A percentile compares a stretch with the other conserved stretches of the same genome.
Evolutionary conservation across 2,113 vertebrate genomes (phyloP).

Genomic region (Suncus etruscus): DNA sequence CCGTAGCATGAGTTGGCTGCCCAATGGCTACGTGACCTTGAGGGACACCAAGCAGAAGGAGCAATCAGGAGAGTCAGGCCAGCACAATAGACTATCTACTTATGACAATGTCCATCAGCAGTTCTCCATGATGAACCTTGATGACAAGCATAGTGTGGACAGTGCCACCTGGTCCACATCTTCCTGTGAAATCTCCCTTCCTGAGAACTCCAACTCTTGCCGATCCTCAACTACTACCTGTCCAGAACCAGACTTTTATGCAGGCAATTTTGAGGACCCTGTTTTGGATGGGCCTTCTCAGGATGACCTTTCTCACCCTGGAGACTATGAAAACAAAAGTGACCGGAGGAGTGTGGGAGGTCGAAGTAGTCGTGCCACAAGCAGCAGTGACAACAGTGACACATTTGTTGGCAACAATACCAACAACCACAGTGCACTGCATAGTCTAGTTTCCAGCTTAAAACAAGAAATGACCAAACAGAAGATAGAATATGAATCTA

Average conservation of each 20-base stretch:
- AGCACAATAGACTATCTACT: slow-evolving; percentile 96
- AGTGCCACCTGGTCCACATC: slow-evolving; percentile 99
- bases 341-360: slow-evolving; percentile 89
- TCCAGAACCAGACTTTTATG: slow-evolving; percentile 96
- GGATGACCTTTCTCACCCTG: slow-evolving; percentile 85
- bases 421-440: slow-evolving; percentile 94
- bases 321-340: slow-evolving; percentile 88
- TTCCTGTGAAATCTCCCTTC: slow-evolving; percentile 97
- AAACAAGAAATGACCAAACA: slow-evolving; percentile 99
- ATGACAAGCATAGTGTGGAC: slow-evolving; percentile 98
- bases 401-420: slow-evolving; percentile 88
- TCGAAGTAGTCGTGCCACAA: slow-evolving; percentile 92
- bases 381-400: slow-evolving; percentile 94
- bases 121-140: slow-evolving; percentile 89
- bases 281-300: slow-evolving; percentile 89
- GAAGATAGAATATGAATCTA: slow-evolving; percentile 95
- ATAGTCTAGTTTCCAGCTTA: slow-evolving; percentile 96
- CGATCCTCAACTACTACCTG: slow-evolving; percentile 98
- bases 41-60: slow-evolving; percentile 93
- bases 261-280: slow-evolving; percentile 91
- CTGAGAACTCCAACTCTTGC: slow-evolving; percentile 96
- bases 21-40: slow-evolving; percentile 92
- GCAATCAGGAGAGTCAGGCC: slow-evolving; percentile 82
- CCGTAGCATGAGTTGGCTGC: slow-evolving; percentile 89
- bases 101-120: slow-evolving; percentile 98